These are phyloP conservation scores for Bibio marci DNA, from an alignment of 2,888 invertebrate genomes.

Conservation along the genomic window DNA sequence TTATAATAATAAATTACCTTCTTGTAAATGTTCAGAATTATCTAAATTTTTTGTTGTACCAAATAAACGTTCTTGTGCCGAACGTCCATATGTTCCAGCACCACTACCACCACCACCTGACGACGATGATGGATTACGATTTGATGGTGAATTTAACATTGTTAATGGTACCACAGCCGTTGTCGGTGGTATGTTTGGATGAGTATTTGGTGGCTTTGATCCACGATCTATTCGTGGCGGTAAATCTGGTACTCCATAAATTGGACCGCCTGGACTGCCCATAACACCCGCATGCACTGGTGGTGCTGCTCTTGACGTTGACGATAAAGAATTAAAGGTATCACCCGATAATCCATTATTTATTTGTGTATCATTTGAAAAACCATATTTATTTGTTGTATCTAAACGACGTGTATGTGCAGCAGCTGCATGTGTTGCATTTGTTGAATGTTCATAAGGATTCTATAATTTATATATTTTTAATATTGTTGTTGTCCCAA, in stretches of 20 bases:
- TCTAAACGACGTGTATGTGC: constrained; percentile 24
- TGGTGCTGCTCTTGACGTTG: constrained; percentile 15
- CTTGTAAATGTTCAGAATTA: not conserved
- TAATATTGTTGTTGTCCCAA: too few relatives aligned
- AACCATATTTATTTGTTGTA: constrained; percentile 46
- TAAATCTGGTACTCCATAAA: constrained; percentile 44
- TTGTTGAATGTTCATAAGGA: constrained; percentile 25
- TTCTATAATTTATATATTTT: constrained; percentile 17
- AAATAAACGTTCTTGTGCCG: constrained; percentile 57
- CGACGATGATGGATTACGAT: constrained; percentile 3
- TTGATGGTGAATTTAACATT: constrained; percentile 35
- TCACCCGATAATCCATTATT: constrained; percentile 12
- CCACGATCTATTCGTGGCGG: constrained; percentile 70
- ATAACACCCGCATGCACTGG: constrained; percentile 20
- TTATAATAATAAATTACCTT: not conserved
- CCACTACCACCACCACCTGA: constrained; percentile 11
- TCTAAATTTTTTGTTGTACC: constrained; percentile 20
- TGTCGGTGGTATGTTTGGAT: constrained; percentile 32
- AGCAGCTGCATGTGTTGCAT: constrained; percentile 12
- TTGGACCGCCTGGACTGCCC: constrained; percentile 9
- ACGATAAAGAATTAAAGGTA: constrained; percentile 11
- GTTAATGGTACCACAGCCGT: too few relatives aligned
- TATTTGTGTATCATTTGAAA: constrained; percentile 18
- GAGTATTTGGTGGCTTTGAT: constrained; percentile 39
- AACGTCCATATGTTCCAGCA: constrained; percentile 26